phyloP scores from a whole-genome alignment of 2,888 invertebrate species.

The Drymonia ruficornis region DNA sequence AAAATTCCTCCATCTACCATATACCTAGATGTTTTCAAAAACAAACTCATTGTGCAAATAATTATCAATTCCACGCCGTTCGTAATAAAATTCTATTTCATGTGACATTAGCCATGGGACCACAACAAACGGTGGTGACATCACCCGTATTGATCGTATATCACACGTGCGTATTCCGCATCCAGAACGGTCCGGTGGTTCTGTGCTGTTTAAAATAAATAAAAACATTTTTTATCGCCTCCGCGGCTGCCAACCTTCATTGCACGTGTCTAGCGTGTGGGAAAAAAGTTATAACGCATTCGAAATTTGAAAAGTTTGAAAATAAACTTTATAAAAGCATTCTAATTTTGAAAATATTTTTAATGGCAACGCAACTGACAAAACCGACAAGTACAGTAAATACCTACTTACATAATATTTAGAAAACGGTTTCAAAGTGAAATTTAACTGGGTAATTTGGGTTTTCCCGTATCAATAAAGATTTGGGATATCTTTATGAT shows the following conservation, averaged over 20 bases:
- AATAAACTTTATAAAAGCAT: neutral
- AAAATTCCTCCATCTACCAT: neutral
- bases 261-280: slow-evolving; percentile 17
- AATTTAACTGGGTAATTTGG: no score
- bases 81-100: slow-evolving; percentile 1
- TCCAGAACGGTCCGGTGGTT: slow-evolving; percentile 12
- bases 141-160: slow-evolving; percentile 32
- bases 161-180: slow-evolving; percentile 19
- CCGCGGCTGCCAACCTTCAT: slow-evolving; percentile 24
- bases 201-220: slow-evolving; percentile 28
- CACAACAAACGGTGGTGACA: slow-evolving; percentile 24
- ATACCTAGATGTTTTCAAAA: neutral
- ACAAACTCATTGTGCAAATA: neutral
- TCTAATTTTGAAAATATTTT: no score
- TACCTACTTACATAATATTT: no score
- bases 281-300: slow-evolving; percentile 11
- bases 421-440: no score
- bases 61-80: neutral
- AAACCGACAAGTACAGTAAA: no score
- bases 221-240: slow-evolving; percentile 39
- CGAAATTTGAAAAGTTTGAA: neutral
- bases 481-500: no score
- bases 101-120: slow-evolving; percentile 10
- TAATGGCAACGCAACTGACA: no score
- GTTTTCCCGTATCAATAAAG: no score